These are phyloP conservation scores for Troides oblongomaculatus DNA, from an alignment of 2,888 invertebrate species.

Conservation along the genomic window DNA sequence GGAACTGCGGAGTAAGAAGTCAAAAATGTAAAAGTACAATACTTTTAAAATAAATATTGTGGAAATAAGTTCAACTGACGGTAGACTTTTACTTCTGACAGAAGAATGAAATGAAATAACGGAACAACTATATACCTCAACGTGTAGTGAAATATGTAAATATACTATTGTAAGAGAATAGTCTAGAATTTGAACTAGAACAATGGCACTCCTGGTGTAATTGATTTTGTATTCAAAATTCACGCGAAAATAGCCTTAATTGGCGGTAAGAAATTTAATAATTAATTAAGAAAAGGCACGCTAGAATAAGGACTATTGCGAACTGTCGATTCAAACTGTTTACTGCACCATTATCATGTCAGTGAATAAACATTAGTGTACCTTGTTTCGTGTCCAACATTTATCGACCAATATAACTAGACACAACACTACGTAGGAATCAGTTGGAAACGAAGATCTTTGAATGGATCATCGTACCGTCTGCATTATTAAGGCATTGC, in stretches of 20 bases:
- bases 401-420: slow-evolving; percentile 44
- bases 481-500: slow-evolving; percentile 69
- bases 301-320: slow-evolving; percentile 56
- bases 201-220: background rate
- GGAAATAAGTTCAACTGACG: too few species aligned
- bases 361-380: slow-evolving; percentile 57
- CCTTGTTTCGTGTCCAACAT: slow-evolving; percentile 60
- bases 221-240: slow-evolving; percentile 8
- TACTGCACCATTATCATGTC: slow-evolving; percentile 74
- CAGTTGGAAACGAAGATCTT: slow-evolving; percentile 33
- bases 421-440: slow-evolving; percentile 35
- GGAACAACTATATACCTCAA: too few species aligned
- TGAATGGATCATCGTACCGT: slow-evolving; percentile 39
- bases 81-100: too few species aligned
- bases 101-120: too few species aligned
- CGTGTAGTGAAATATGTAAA: too few species aligned
- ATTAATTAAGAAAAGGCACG: slow-evolving; percentile 47
- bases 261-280: slow-evolving; percentile 24
- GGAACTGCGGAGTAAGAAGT: too few species aligned
- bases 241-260: slow-evolving; percentile 23
- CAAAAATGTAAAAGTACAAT: too few species aligned
- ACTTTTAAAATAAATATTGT: too few species aligned
- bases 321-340: slow-evolving; percentile 73
- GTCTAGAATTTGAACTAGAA: too few species aligned
- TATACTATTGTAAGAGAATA: too few species aligned